Base-by-base conservation (phyloP, 2,113 vertebrate genomes). In the Carassius auratus region DNA sequence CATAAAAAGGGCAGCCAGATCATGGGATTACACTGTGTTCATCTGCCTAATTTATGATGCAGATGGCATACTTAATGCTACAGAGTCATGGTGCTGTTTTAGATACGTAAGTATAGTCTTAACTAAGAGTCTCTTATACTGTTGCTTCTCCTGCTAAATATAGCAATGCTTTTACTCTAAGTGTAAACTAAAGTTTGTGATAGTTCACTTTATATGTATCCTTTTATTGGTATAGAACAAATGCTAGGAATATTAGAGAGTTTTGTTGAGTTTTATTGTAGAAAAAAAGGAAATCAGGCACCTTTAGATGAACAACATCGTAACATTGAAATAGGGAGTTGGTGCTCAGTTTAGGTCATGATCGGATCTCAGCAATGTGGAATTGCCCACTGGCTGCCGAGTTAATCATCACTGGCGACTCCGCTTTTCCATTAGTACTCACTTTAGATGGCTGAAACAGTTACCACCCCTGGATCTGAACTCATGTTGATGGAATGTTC, bases 1-100 rank as follows among this genome's bases (percentile, higher is more conserved):
- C 82, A 62, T 23, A 26, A 90, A 75, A 71, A 77, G 88, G 62
- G 42, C 81, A 48, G 33, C 38, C 71, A 90, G 87, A 89, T 89
- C 83, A 90, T 76, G 71, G 86, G 87, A 90, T 92, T 89, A 91
- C 71, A 83, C 42, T 75, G 87, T 71, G 76, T 78, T 86, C 59
- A 45, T 64, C 82, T 68, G 71, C 69, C 76, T 78, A 64, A 45
- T 80, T 80, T 69, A 13, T 17, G 50, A 52, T 68, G 8, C 76
- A 55, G 26, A 79, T 23, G 12, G 13, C 74, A 76, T 33, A 30
- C 15, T 61, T 9, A 84, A 8, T 62, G 52, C 68, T 75, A 64
- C 12, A 23, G 38, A 14, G 19, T 57, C 52, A 50, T 69, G 45
- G 17, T 26, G 14, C 76, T 26, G 23, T 50, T 50, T 30, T 68